phyloP scores from a whole-genome alignment of 2,888 invertebrate genomes.

The Ellobium chinense region DNA sequence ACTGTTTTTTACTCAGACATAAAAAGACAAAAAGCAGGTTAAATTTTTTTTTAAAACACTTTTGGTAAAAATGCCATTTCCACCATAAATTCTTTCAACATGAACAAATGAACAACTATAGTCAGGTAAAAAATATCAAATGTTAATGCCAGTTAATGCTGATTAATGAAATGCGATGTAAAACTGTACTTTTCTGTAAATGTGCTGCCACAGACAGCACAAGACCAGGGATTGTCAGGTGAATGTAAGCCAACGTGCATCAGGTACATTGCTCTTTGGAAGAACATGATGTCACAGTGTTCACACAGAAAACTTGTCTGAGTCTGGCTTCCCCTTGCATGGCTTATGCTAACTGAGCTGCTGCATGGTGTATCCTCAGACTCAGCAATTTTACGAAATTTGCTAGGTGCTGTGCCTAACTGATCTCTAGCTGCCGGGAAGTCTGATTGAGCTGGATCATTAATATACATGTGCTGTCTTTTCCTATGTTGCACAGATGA shows the following conservation, averaged over 20 bases:
- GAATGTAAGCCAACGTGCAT: constrained; percentile 98
- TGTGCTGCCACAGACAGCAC: constrained; percentile 96
- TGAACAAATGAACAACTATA: no score
- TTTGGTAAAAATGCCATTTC: no score
- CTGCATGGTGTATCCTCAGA: constrained; percentile 40
- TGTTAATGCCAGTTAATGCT: constrained; percentile 52
- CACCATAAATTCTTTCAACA: no score
- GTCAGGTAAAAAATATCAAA: no score
- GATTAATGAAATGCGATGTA: constrained; percentile 81
- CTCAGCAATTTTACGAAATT: background rate
- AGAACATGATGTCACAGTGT: constrained; percentile 94
- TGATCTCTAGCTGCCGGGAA: background rate
- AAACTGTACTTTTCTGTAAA: constrained; percentile 97
- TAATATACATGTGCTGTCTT: background rate
- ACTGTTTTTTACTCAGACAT: no score
- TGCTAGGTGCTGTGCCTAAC: background rate
- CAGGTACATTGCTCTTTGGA: constrained; percentile 96
- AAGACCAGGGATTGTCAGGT: constrained; percentile 96
- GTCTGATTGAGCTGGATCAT: background rate
- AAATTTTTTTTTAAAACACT: no score
- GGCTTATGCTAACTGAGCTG: constrained; percentile 38
- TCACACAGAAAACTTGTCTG: constrained; percentile 82
- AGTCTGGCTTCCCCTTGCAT: constrained; percentile 39
- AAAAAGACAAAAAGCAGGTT: no score
- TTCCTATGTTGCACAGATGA: background rate